Conservation (phyloP, 35 echinoderm and acorn worm genomes). For the Heliocidaris erythrogramma region DNA sequence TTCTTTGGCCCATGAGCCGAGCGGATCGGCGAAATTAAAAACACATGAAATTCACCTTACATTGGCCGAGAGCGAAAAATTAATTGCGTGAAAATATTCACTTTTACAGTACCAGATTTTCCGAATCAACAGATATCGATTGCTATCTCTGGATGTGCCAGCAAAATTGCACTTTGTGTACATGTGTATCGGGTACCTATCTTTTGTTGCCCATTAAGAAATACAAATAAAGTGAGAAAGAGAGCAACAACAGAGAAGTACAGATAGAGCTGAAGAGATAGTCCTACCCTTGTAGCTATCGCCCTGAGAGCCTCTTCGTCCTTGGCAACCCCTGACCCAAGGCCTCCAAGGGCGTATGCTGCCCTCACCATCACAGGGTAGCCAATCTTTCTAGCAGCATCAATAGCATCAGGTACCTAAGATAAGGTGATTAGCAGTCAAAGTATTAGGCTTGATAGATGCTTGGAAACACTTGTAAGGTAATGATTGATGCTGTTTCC, state of each 20-base stretch:
- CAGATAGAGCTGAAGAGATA: background rate
- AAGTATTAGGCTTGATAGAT: background rate
- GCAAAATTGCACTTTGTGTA: too few relatives aligned
- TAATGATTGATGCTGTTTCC: background rate
- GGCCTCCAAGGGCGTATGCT: slow-evolving; percentile 91
- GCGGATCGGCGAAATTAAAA: too few relatives aligned
- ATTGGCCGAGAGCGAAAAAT: too few relatives aligned
- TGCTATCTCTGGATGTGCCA: too few relatives aligned
- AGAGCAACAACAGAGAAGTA: background rate
- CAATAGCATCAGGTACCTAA: slow-evolving; percentile 81
- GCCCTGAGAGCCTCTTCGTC: slow-evolving; percentile 65
- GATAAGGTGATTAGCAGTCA: background rate
- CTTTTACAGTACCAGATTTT: too few relatives aligned
- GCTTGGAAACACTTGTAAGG: background rate
- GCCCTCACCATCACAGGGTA: slow-evolving; percentile 98
- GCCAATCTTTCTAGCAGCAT: slow-evolving; percentile 83
- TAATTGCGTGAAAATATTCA: too few relatives aligned
- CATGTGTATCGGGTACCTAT: too few relatives aligned
- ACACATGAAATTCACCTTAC: too few relatives aligned
- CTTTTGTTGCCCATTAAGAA: too few relatives aligned
- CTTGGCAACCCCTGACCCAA: slow-evolving; percentile 90
- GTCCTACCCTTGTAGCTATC: slow-evolving; percentile 79
- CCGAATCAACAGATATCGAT: too few relatives aligned
- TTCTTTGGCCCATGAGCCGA: too few relatives aligned
- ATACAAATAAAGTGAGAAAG: too few relatives aligned